phyloP scores from a whole-genome alignment of 2,113 vertebrate species.

The Microtus pennsylvanicus region DNA sequence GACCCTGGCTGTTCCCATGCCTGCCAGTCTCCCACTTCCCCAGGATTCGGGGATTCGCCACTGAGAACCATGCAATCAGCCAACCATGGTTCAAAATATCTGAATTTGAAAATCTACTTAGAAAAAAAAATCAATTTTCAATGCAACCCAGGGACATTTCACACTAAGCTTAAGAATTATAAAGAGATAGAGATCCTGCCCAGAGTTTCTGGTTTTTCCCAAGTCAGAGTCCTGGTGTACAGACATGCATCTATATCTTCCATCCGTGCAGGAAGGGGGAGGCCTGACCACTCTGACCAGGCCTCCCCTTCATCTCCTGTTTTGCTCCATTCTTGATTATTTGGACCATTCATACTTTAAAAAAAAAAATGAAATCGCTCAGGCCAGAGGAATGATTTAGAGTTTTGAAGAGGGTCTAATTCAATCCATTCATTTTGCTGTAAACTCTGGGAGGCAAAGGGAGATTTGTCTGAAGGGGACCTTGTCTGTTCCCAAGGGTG shows the following conservation, averaged over 20 bases:
- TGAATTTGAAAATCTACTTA: constrained; percentile 50
- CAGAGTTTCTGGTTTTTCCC: neutral
- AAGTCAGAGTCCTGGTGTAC: neutral
- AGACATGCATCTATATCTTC: neutral
- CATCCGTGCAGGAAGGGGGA: neutral
- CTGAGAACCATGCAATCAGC: neutral
- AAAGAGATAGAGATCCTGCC: neutral
- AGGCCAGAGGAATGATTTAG: neutral
- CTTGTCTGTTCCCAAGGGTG: neutral
- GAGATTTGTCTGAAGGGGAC: neutral
- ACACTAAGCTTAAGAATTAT: neutral
- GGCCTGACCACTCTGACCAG: neutral
- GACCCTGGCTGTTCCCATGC: neutral
- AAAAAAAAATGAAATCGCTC: neutral
- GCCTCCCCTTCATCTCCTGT: neutral
- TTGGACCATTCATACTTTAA: neutral
- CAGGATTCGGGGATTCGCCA: neutral
- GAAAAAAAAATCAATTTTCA: constrained; percentile 14
- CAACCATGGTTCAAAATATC: constrained; percentile 26
- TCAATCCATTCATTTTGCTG: neutral
- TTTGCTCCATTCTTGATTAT: neutral
- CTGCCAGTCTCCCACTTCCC: neutral
- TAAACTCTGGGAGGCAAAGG: neutral
- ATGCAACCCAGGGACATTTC: neutral
- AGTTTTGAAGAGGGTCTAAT: neutral